phyloP scores from a whole-genome alignment of 2,113 vertebrate genomes.

The Elanus axillaris region DNA sequence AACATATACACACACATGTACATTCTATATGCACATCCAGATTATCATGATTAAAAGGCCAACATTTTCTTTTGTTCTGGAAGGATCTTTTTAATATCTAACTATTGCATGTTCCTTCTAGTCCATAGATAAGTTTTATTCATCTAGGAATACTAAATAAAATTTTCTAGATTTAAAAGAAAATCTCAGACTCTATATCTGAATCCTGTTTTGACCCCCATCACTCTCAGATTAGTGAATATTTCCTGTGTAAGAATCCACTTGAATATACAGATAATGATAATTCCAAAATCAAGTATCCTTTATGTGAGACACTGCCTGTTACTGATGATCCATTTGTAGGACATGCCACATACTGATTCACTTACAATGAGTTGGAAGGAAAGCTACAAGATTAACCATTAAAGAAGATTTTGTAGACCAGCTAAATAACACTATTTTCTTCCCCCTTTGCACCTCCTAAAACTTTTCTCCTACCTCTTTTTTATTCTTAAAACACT shows the following conservation, averaged over 20 bases:
- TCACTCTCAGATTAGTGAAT: not conserved
- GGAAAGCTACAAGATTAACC: not conserved
- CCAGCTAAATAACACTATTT: not conserved
- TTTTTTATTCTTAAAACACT: not conserved
- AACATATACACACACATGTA: not conserved
- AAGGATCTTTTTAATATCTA: not conserved
- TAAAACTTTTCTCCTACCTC: not conserved
- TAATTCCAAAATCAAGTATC: not conserved
- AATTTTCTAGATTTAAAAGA: not conserved
- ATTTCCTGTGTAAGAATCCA: not conserved
- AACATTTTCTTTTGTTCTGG: not conserved
- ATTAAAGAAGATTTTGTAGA: not conserved
- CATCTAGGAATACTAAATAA: not conserved
- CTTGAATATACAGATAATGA: not conserved
- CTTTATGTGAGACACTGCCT: not conserved
- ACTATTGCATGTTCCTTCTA: not conserved
- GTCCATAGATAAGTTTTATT: not conserved
- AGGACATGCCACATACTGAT: not conserved
- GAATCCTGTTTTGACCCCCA: not conserved
- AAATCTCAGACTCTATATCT: not conserved
- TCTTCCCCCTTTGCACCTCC: rapidly evolving
- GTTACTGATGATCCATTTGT: not conserved
- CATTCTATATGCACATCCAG: not conserved
- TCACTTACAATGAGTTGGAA: not conserved
- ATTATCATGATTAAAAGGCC: not conserved